Base-by-base conservation (phyloP, 2,888 invertebrate genomes). In the Spatulosminthurus flaviceps region DNA sequence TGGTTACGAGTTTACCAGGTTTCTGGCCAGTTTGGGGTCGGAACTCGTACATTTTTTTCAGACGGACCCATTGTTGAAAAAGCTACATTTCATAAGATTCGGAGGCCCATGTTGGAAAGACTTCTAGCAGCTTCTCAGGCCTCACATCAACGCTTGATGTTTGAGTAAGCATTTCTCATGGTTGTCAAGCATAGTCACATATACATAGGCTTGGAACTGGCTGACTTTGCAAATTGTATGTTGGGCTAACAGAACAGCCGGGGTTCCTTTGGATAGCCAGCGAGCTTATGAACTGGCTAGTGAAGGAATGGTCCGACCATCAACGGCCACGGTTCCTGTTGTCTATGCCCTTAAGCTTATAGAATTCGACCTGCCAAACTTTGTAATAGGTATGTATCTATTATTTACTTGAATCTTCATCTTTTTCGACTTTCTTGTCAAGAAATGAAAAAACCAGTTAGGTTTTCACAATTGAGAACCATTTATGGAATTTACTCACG, bases 261-360 rank as follows among this genome's bases (percentile, higher is more conserved):
- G 96, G 28, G 91, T 97, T 0, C 92, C 95, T 87, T 90, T 94
- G 81, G 92, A 95, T 86, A 95, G 95, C 61, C 95, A 98, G 88
- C 91, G 93, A 66, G 96, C 96, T 13, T 98, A 95, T 88, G 95
- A 98, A 79, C 86, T 98, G 79, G 97, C 97, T 9, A 89, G 91
- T 0, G 89, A 92, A 87, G 98, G 98, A 0, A 90, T 93, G 0
- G 90, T 97, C 2, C 89, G 96, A 79, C 96, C 98, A 0, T 89
- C 89, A 0, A 88, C 90, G 79, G 90, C 89, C 51, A 92, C 92
- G 80, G 89, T 92, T 28, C 94, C 96, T 0, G 89, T 97, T 41
- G 86, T 98, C 28, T 98, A 97, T 88, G 92, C 93, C 29, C 91
- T 98, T 34, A 94, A 93, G 87, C 93, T 96, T 88, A 91, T 94